A percentile compares a stretch with the other conserved stretches of the same genome.
phyloP scores from a whole-genome alignment of 1,140 invertebrate genomes.

The Cataglyphis hispanica region DNA sequence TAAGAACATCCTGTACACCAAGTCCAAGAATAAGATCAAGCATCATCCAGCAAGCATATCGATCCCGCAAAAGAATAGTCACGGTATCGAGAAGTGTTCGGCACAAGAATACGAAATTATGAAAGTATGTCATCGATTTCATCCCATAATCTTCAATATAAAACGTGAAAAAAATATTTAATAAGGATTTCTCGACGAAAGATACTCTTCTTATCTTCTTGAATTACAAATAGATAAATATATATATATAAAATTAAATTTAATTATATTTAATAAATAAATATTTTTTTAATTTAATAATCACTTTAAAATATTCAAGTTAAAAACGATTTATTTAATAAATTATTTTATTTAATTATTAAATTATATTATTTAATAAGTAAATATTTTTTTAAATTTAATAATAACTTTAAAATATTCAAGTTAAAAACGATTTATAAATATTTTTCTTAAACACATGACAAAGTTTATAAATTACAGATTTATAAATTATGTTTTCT shows the following conservation, averaged over 20 bases:
- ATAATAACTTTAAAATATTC: background rate
- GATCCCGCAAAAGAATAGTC: slow-evolving; percentile 76
- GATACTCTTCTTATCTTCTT: background rate
- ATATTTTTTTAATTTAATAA: background rate
- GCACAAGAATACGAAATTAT: slow-evolving; percentile 91
- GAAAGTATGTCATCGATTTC: slow-evolving; percentile 86
- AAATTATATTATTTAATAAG: background rate
- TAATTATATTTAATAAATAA: background rate
- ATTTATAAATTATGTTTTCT: background rate
- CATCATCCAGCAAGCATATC: slow-evolving; percentile 77
- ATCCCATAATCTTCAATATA: background rate
- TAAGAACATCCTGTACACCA: slow-evolving; percentile 70
- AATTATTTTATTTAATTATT: too few relatives aligned
- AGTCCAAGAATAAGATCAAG: slow-evolving; percentile 71
- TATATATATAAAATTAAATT: too few relatives aligned
- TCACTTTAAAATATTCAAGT: background rate
- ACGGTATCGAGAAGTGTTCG: slow-evolving; percentile 87
- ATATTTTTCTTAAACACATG: background rate
- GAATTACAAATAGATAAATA: background rate
- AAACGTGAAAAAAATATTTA: background rate
- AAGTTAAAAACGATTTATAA: slow-evolving; percentile 1
- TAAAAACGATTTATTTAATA: slow-evolving; percentile 12
- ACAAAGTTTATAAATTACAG: background rate
- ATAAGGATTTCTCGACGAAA: background rate
- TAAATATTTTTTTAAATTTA: background rate